phyloP scores from a whole-genome alignment of 2,888 invertebrate genomes.

The Acrobasis suavella region DNA sequence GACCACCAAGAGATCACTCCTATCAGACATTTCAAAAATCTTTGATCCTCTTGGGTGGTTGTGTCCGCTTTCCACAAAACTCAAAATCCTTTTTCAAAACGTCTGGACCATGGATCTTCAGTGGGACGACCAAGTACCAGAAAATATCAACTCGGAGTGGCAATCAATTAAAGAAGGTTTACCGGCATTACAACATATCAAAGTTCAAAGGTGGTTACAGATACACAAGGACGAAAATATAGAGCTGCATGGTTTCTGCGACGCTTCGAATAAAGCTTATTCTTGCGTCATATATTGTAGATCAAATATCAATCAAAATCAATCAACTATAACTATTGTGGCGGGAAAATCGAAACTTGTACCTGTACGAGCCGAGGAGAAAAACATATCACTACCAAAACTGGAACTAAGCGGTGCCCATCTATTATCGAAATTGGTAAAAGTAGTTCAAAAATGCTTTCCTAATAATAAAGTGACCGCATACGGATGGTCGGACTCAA shows the following conservation, averaged over 20 bases:
- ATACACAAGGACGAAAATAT: background rate
- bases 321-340: too few species aligned
- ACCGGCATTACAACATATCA: constrained; percentile 1
- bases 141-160: constrained; percentile 1
- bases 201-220: constrained; percentile 12
- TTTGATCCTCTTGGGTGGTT: too few species aligned
- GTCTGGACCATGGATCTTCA: too few species aligned
- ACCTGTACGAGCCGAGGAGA: background rate
- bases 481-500: constrained; percentile 14
- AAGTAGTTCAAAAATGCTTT: too few species aligned
- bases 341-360: constrained; percentile 15
- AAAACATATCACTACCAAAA: constrained; percentile 6
- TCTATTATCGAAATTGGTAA: too few species aligned
- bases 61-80: too few species aligned
- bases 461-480: too few species aligned
- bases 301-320: too few species aligned
- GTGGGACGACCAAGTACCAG: background rate
- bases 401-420: background rate
- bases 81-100: too few species aligned
- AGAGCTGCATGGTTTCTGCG: too few species aligned
- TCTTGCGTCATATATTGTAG: too few species aligned
- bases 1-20: background rate
- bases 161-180: background rate
- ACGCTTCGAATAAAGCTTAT: too few species aligned
- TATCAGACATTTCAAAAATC: background rate